Evolutionary conservation across 2,888 invertebrate species (phyloP), one percentile per base, ranked within the genome.

Genomic region (Ichneumoninae sp.): DNA sequence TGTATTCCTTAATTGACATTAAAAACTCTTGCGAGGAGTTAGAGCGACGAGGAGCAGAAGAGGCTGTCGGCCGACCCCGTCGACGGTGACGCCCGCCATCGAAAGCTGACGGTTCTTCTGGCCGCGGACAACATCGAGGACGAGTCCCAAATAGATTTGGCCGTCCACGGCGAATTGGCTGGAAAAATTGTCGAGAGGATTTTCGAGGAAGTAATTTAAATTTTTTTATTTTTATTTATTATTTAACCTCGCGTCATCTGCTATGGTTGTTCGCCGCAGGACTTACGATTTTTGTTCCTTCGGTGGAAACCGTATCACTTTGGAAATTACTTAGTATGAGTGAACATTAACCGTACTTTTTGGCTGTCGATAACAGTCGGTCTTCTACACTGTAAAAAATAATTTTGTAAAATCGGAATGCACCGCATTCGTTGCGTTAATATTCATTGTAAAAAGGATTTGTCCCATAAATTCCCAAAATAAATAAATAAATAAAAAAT

Each of bases 161-260:
- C 91, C 13, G 70, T 89, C 8, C 88, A 86, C 33, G 92, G 91
- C 1, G 90, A 91, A 44, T 85, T 92, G n/a, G 91, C 92, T 7
- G 90, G 88, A 13, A 90, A 90, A 83, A 92, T 92, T 44, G 91
- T 92, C 26, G 89, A 91, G 30, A 88, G 87, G 47, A 91, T 92
- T 74, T 90, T 91, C 74, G 88, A 90, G 57, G 87, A 91, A 86
- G 92, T 91, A 86, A 13, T 22, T 13, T 47, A 36, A 52, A 74
- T 33, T 40, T 10, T 10, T 10, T 10, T 2, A 10, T 10, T 10
- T 0, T 10, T 30, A 4, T 30, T 30, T 30, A 40, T 40, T 40
- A 47, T 8, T 22, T n/a, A 36, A 57, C 36, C 10, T 52, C 36
- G 16, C 26, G 22, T 40, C 10, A 3, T 40, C 8, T 40, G 40